Evolutionary conservation across 1,140 invertebrate species (phyloP).

Genomic region (Anoplophora glabripennis): DNA sequence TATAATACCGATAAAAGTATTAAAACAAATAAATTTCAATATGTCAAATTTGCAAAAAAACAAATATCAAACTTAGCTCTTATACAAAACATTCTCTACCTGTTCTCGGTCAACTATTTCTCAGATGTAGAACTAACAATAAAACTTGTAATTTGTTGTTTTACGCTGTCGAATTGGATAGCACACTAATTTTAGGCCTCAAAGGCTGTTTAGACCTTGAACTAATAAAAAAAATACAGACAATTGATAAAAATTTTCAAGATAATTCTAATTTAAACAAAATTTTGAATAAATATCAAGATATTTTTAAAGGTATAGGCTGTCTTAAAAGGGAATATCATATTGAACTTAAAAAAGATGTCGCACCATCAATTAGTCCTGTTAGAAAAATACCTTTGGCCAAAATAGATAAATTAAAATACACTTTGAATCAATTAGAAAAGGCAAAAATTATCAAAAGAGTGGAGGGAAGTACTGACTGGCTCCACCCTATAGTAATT

Average conservation of each 20-base stretch:
- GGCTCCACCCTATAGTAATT: conserved; percentile 47
- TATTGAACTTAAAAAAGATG: conserved; percentile 20
- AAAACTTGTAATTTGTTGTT: conserved; percentile 12
- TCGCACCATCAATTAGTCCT: conserved; percentile 35
- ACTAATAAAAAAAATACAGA: conserved; percentile 1
- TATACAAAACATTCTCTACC: conserved; percentile 15
- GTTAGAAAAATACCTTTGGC: conserved; percentile 44
- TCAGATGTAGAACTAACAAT: conserved; percentile 10
- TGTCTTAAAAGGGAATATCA: conserved; percentile 20
- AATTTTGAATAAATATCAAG: conserved; percentile 8
- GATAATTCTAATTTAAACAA: neutral
- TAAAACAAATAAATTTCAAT: conserved; percentile 14
- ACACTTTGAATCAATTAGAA: conserved; percentile 37
- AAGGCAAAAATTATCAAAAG: conserved; percentile 39
- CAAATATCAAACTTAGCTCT: conserved; percentile 5
- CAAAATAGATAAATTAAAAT: conserved; percentile 39
- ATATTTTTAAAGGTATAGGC: conserved; percentile 12
- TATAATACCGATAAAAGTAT: neutral
- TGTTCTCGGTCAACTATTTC: conserved; percentile 11
- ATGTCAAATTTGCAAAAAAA: conserved; percentile 8
- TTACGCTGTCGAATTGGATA: conserved; percentile 15
- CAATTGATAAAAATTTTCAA: neutral
- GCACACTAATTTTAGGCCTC: neutral
- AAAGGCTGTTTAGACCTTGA: neutral
- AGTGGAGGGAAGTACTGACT: conserved; percentile 45